A percentile compares a stretch with the other conserved stretches of the same genome.
Evolutionary conservation across 2,888 invertebrate genomes (phyloP).

Genomic region (Teleiodes luculella): DNA sequence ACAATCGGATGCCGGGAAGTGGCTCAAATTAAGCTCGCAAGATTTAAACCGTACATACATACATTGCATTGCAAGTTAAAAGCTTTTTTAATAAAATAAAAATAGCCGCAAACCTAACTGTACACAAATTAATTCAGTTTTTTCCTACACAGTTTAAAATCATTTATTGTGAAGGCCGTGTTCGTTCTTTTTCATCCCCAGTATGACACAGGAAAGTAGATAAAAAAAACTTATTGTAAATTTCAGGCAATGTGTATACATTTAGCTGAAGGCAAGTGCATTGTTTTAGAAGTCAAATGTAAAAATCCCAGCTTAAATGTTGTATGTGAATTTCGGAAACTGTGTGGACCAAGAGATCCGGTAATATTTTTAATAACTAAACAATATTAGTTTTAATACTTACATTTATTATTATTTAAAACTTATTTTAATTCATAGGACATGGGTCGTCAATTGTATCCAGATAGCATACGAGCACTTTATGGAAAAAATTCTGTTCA

Average conservation of each 20-base stretch:
- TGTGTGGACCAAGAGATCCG: constrained; percentile 92
- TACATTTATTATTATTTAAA: not conserved
- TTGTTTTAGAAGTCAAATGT: constrained; percentile 88
- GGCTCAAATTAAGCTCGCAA: too few species aligned
- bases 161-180: too few species aligned
- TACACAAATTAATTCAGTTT: too few species aligned
- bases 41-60: too few species aligned
- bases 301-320: constrained; percentile 71
- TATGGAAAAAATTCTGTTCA: constrained; percentile 88
- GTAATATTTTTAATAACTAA: constrained; percentile 33
- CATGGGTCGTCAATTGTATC: constrained; percentile 82
- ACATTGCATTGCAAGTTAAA: too few species aligned
- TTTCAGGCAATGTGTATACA: constrained; percentile 87
- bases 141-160: too few species aligned
- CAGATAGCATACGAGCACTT: constrained; percentile 88
- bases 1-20: too few species aligned
- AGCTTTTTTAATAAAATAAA: too few species aligned
- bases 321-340: constrained; percentile 85
- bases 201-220: too few species aligned
- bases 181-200: too few species aligned
- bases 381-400: not conserved
- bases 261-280: constrained; percentile 89
- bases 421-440: constrained; percentile 39
- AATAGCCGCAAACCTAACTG: too few species aligned
- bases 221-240: not conserved